A percentile compares a stretch with the other conserved stretches of the same genome.
These are phyloP conservation scores for Ladona fulva DNA, from an alignment of 1,140 invertebrate genomes.

Conservation along the genomic window DNA sequence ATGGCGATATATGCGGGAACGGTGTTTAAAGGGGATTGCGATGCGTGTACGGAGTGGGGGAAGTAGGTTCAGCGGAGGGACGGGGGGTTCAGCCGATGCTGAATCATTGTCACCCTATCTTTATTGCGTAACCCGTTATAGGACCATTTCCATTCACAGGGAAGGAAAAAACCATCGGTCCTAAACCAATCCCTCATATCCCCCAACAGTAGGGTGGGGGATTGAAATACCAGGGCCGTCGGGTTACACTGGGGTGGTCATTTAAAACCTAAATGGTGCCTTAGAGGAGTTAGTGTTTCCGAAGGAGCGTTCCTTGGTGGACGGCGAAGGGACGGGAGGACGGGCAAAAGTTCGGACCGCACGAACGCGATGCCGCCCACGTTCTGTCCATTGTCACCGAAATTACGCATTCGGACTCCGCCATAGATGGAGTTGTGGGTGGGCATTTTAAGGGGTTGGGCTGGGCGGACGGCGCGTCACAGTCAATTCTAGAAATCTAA, in stretches of 20 bases:
- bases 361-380: not conserved
- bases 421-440: not conserved
- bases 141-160: not conserved
- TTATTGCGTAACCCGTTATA: not conserved
- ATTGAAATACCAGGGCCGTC: too few relatives aligned
- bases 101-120: conserved; percentile 5
- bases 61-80: not conserved
- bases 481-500: not conserved
- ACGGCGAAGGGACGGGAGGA: not conserved
- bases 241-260: too few relatives aligned
- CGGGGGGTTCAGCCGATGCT: not conserved
- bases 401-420: not conserved
- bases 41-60: not conserved
- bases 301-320: not conserved
- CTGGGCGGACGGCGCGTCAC: not conserved
- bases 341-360: too few relatives aligned
- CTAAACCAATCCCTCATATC: too few relatives aligned
- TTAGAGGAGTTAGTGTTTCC: too few relatives aligned
- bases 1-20: too few relatives aligned
- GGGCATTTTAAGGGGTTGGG: not conserved
- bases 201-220: too few relatives aligned
- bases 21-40: too few relatives aligned
- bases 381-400: not conserved
- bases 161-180: too few relatives aligned
- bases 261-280: too few relatives aligned